Evolutionary conservation across 2,797 vertebrate genomes (phyloP).

Genomic region (Muraenolepis orangiensis): DNA sequence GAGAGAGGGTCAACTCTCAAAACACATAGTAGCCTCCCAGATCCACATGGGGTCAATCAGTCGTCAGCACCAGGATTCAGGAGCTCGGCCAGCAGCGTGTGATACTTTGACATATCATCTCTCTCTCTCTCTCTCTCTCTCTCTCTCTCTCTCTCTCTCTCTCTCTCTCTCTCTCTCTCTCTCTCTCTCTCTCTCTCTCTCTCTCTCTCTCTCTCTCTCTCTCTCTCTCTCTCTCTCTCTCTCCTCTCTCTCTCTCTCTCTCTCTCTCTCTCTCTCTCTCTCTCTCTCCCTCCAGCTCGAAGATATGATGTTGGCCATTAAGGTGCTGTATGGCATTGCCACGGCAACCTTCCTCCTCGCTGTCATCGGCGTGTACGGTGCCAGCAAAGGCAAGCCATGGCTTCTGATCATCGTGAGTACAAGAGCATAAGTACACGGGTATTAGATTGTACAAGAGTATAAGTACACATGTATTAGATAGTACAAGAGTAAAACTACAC

Average conservation of each 20-base stretch:
- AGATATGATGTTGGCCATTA: fast-evolving
- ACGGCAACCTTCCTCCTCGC: slow-evolving; percentile 29
- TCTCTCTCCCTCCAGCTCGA: slow-evolving; percentile 33
- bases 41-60: too few species aligned
- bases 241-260: not conserved
- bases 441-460: not conserved
- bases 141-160: not conserved
- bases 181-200: not conserved
- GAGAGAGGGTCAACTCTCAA: too few species aligned
- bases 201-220: not conserved
- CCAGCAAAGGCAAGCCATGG: slow-evolving; percentile 50
- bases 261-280: not conserved
- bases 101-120: too few species aligned
- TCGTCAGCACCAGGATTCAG: not conserved
- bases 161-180: not conserved
- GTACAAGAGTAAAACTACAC: too few species aligned
- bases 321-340: slow-evolving; percentile 19
- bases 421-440: not conserved
- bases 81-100: too few species aligned
- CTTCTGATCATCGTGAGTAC: slow-evolving; percentile 51
- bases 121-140: not conserved
- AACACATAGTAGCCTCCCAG: too few species aligned
- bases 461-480: too few species aligned
- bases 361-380: slow-evolving; percentile 41
- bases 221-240: not conserved